Percentiles rank a stretch among this genome's conserved stretches.
These are phyloP conservation scores for Oreochromis aureus DNA, from an alignment of 2,113 vertebrate species.

Conservation along the genomic window DNA sequence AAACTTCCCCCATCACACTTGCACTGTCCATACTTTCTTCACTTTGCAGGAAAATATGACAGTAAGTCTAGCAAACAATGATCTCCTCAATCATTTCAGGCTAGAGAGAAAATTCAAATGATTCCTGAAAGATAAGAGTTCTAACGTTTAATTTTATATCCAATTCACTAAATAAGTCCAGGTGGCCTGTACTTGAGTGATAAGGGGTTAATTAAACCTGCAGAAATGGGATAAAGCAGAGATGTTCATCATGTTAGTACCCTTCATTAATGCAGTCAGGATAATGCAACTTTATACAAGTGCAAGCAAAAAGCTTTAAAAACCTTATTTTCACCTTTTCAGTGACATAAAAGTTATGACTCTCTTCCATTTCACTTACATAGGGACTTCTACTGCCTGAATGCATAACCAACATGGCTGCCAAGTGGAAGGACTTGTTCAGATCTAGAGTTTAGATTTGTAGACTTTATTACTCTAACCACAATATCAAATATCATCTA, in stretches of 20 bases:
- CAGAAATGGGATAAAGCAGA: background rate
- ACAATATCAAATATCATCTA: background rate
- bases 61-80: background rate
- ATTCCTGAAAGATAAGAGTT: background rate
- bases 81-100: background rate
- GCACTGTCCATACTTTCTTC: background rate
- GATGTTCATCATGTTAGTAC: background rate
- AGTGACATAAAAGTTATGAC: background rate
- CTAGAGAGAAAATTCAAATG: background rate
- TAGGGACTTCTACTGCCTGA: background rate
- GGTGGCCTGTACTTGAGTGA: background rate
- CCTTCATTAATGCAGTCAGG: background rate
- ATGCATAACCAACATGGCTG: background rate
- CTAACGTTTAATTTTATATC: background rate
- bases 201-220: background rate
- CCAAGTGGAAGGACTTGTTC: background rate
- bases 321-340: too few species aligned
- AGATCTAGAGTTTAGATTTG: background rate
- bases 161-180: background rate
- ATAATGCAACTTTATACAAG: background rate
- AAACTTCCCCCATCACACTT: background rate
- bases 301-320: too few species aligned
- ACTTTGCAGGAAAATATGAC: background rate
- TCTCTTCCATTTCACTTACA: background rate
- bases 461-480: background rate